Percentiles rank a stretch among this genome's conserved stretches.
These are phyloP conservation scores for Lepidurus couesii DNA, from an alignment of 1,140 invertebrate genomes.

Conservation along the genomic window DNA sequence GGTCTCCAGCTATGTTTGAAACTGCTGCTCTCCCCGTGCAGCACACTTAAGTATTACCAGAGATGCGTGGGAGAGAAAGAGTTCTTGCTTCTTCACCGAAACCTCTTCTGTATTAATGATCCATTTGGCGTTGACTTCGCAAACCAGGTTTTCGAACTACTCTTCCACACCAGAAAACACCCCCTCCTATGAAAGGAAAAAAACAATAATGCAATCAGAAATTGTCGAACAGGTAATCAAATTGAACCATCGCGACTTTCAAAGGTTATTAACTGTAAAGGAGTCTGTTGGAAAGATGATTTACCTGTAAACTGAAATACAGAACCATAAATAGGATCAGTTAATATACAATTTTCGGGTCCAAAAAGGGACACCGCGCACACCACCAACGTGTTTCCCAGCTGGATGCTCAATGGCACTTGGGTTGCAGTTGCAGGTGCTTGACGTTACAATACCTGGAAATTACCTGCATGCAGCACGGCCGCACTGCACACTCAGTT, in stretches of 20 bases:
- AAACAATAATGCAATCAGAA: background rate
- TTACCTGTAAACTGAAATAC: too few relatives aligned
- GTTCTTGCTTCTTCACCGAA: background rate
- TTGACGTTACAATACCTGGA: background rate
- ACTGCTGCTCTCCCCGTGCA: background rate
- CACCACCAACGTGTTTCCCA: constrained; percentile 1
- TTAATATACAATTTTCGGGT: too few relatives aligned
- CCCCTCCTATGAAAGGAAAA: background rate
- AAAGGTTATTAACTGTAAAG: too few relatives aligned
- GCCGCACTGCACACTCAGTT: constrained; percentile 5
- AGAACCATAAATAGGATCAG: too few relatives aligned
- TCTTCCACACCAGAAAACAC: background rate
- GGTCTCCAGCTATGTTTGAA: constrained; percentile 10
- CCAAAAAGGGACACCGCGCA: background rate
- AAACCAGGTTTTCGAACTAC: background rate
- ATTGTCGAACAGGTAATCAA: too few relatives aligned
- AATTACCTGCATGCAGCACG: background rate
- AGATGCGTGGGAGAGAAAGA: constrained; percentile 8
- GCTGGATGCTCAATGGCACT: constrained; percentile 4
- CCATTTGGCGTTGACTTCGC: background rate
- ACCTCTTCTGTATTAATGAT: background rate
- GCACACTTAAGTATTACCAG: background rate
- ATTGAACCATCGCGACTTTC: too few relatives aligned
- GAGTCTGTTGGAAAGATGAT: too few relatives aligned
- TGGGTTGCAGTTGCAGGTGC: constrained; percentile 4